phyloP scores from a whole-genome alignment of 2,113 vertebrate genomes.

The Lonchura striata region DNA sequence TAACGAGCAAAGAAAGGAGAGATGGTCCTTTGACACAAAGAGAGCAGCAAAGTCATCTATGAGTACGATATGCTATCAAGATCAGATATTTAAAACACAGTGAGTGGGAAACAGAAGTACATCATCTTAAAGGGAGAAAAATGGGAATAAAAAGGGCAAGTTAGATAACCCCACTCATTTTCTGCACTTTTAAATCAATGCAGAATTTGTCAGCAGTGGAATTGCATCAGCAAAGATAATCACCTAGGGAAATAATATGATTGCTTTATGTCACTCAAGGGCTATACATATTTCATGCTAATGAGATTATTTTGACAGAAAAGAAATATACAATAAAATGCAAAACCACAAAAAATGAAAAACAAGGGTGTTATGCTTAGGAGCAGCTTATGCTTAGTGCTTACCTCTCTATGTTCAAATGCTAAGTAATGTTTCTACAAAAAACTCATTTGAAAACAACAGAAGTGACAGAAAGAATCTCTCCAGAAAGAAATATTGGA shows the following conservation, averaged over 20 bases:
- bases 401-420: not conserved
- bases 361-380: not conserved
- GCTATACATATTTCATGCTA: not conserved
- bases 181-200: not conserved
- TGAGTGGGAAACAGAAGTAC: not conserved
- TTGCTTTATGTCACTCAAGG: not conserved
- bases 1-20: not conserved
- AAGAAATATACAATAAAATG: not conserved
- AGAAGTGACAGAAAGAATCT: not conserved
- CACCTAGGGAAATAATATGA: not conserved
- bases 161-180: not conserved
- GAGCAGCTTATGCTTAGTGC: not conserved
- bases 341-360: not conserved
- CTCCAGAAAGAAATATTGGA: not conserved
- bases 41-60: not conserved
- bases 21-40: not conserved
- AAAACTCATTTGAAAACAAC: not conserved
- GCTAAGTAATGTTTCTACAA: not conserved
- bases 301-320: not conserved
- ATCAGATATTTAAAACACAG: not conserved
- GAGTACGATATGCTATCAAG: not conserved
- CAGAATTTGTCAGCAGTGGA: not conserved
- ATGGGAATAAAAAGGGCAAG: not conserved
- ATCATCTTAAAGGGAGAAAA: not conserved
- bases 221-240: not conserved